Evolutionary conservation across 1,140 invertebrate genomes (phyloP), one percentile per base, ranked within the genome.

Genomic region (Acromyrmex charruanus): DNA sequence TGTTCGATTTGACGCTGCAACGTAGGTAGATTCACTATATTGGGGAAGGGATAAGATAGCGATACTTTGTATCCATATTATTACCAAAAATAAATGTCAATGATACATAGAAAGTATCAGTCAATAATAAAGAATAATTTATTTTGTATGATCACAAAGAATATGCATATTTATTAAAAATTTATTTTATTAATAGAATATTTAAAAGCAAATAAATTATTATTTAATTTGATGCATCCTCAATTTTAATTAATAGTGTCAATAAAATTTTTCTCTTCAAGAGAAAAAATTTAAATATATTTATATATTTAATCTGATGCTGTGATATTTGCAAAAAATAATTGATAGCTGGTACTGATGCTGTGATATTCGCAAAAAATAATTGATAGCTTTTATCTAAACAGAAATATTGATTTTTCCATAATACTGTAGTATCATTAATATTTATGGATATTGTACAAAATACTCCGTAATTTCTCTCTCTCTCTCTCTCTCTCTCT

Each of bases 401-500:
- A 9, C 28, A 31, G 10, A 35, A 21, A 21, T 53, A 79, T 79
- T 31, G 44, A 44, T 58, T 51, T 3, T 82, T 28, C 18, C 9
- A 35, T 39, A 16, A 9, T 68, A 31, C 0, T 35, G 18, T 18
- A n/a, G n/a, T 74, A 82, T 69, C 6, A 39, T 59, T 63, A 82
- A 21, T 18, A 72, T 72, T 82, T 72, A 55, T 49, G 53, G 55
- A 21, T 31, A 58, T 25, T 18, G 31, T 72, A 69, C 55, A 25
- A 68, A 74, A 49, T 69, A 51, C 28, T 65, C 2, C 49, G 12
- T 84, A 75, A 90, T 89, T 69, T 59, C 28, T 66, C 31, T 66
- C 65, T 66, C 18, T 65, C 2, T 28, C 28, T 28, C 31, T 66
- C 65, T 66, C 18, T 65, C 2, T 28, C 28, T 28, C 18, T 65